Conservation (phyloP, 2,797 vertebrate species). For the Spea hammondii region DNA sequence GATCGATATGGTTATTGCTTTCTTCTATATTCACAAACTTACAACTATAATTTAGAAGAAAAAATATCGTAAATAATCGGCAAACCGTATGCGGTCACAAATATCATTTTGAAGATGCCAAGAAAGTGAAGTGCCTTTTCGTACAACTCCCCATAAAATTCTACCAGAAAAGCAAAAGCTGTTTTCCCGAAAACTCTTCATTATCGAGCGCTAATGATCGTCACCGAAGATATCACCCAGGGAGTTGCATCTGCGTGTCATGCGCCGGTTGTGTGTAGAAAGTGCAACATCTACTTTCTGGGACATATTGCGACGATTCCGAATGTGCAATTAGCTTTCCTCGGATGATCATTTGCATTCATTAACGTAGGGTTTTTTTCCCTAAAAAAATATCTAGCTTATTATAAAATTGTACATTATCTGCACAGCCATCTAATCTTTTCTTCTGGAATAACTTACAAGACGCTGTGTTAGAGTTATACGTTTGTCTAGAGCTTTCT, state of each 20-base stretch:
- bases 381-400: no score
- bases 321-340: not conserved
- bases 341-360: not conserved
- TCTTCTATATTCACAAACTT: no score
- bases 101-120: constrained; percentile 30
- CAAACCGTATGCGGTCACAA: not conserved
- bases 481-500: no score
- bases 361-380: no score
- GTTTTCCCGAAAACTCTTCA: constrained; percentile 56
- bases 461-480: no score
- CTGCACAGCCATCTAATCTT: no score
- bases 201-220: constrained; percentile 60
- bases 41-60: no score
- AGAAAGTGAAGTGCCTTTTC: constrained; percentile 58
- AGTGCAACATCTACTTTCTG: constrained; percentile 42
- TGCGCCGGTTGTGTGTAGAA: constrained; percentile 52
- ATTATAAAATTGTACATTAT: no score
- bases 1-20: no score
- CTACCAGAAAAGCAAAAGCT: constrained; percentile 44
- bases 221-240: constrained; percentile 56
- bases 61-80: not conserved
- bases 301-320: not conserved
- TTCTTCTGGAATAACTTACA: no score
- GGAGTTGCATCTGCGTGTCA: constrained; percentile 55
- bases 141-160: constrained; percentile 53